These are phyloP conservation scores for Sarcoramphus papa DNA, from an alignment of 2,797 vertebrate species.

Conservation along the genomic window DNA sequence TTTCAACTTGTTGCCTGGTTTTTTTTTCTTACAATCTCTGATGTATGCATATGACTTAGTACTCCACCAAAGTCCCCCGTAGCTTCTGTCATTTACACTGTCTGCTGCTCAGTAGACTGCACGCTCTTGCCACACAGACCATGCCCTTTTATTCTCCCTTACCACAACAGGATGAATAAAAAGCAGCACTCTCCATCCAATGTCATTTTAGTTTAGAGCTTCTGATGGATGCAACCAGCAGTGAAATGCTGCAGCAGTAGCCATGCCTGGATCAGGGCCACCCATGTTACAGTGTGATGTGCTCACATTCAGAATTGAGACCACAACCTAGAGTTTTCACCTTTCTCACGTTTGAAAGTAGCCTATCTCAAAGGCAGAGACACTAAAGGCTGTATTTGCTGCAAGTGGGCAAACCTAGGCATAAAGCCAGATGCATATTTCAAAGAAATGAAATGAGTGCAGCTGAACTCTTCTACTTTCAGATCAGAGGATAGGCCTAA, in stretches of 20 bases:
- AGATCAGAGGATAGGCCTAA: neutral
- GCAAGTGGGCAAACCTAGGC: neutral
- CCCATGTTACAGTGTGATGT: accelerated
- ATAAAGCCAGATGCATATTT: neutral
- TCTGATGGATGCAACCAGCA: neutral
- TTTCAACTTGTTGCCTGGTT: neutral
- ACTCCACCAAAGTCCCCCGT: accelerated
- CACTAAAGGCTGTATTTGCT: neutral
- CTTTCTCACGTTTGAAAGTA: neutral
- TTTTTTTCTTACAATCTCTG: neutral
- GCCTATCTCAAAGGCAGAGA: neutral
- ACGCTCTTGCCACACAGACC: neutral
- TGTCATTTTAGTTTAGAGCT: neutral
- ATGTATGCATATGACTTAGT: neutral
- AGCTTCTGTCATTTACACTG: neutral
- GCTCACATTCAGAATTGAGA: neutral
- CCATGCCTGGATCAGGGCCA: neutral
- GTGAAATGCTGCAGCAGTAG: neutral
- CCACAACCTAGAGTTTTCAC: neutral
- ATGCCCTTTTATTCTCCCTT: neutral
- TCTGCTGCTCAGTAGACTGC: neutral
- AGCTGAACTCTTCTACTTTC: neutral
- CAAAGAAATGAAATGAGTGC: neutral
- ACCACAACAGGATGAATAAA: neutral
- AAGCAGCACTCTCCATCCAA: neutral